Base-by-base conservation (phyloP, 1,140 invertebrate species). In the Heliconius congener region DNA sequence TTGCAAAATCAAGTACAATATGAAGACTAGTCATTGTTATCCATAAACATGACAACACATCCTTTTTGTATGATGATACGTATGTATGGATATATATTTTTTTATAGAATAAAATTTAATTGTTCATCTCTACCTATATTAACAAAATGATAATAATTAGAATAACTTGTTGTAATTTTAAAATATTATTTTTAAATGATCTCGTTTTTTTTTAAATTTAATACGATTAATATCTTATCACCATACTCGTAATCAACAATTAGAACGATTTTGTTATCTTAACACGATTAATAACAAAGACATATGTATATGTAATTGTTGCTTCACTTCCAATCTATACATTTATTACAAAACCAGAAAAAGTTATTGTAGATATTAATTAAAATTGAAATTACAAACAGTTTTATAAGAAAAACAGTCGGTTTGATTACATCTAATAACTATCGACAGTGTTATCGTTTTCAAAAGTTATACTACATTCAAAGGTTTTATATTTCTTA, bases 331-430 rank as follows among this genome's bases (percentile, higher is more conserved):
- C 27, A 30, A 8, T 27, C 60, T 66, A 27, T 30, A 66, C 60
- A 66, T 30, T 30, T 66, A 66, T 66, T 66, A 66, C 11, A 5
- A 66, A 66, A 66, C 23, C 60, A 66, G 60, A 27, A 66, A 23
- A 30, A 66, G 11, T 66, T 66, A n/a, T 57, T 66, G 57, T 66
- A 66, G 11, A 66, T 66, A 13, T 2, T 66, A 66, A 13, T 66
- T 30, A 66, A 66, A 30, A 66, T 66, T 66, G 57, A 1, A 66
- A 66, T 66, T 66, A 66, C 60, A 66, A 66, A 66, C 18, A 30
- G 30, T 16, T 66, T 66, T 66, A 30, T 6, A 66, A 60, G 55
- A 60, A 27, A 30, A 30, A 66, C 27, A 66, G 60, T 66, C 55
- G n/a, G 3, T 57, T 57, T 23, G 55, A 11, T 57, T 57, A 57